phyloP scores from a whole-genome alignment of 2,113 vertebrate genomes.

The Crotalus horridus region DNA sequence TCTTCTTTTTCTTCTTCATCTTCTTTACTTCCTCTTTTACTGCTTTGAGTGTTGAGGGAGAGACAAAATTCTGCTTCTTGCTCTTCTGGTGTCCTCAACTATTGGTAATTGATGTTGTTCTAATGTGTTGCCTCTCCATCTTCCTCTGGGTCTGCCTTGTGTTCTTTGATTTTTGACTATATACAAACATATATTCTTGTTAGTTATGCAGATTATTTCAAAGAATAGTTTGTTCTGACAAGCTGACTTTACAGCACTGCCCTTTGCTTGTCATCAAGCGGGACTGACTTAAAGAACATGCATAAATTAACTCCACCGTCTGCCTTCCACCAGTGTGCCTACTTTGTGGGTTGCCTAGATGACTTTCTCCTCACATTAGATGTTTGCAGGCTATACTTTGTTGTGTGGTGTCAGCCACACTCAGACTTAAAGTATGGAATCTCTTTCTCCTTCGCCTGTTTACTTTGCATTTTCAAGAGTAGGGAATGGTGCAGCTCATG shows the following conservation, averaged over 20 bases:
- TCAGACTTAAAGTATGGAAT: background rate
- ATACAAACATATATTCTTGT: too few relatives aligned
- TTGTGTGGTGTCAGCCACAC: slow-evolving; percentile 15
- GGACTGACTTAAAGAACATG: background rate
- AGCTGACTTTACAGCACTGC: background rate
- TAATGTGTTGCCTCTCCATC: too few relatives aligned
- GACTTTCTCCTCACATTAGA: slow-evolving; percentile 10
- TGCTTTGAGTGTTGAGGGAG: too few relatives aligned
- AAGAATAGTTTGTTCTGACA: background rate
- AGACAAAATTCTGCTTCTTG: too few relatives aligned
- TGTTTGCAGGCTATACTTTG: slow-evolving; percentile 37
- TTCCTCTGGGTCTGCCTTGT: background rate
- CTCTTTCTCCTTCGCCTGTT: background rate
- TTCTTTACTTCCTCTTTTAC: too few relatives aligned
- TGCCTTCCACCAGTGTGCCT: slow-evolving; percentile 5
- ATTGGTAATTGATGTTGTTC: too few relatives aligned
- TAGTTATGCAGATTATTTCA: background rate
- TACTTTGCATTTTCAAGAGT: background rate
- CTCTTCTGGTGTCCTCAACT: too few relatives aligned
- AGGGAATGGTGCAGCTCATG: background rate
- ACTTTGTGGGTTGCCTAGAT: slow-evolving; percentile 14
- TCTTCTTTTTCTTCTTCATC: too few relatives aligned
- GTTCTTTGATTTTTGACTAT: background rate
- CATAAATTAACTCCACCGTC: slow-evolving; percentile 19
- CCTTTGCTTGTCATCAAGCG: background rate